Conservation (phyloP, 2,113 vertebrate species). For the Eudyptes chrysolophus region DNA sequence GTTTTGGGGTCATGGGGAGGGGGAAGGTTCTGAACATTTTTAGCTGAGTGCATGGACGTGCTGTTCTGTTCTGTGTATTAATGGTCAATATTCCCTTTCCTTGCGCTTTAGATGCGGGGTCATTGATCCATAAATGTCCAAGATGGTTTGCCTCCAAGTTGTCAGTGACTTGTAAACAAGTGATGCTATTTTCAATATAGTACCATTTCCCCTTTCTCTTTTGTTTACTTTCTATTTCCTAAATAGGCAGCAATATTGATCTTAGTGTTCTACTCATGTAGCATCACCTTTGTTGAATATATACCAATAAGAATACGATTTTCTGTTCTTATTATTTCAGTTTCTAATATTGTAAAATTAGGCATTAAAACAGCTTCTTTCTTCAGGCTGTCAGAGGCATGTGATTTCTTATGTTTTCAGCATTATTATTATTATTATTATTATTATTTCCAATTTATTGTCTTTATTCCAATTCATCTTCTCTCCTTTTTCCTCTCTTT, state of each 20-base stretch:
- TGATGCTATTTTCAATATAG: not conserved
- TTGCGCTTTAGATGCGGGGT: not conserved
- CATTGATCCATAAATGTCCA: constrained; percentile 11
- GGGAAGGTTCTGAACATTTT: not conserved
- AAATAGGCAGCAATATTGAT: not conserved
- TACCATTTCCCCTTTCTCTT: not conserved
- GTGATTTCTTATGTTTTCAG: not conserved
- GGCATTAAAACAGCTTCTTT: not conserved
- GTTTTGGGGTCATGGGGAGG: not conserved
- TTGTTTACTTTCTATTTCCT: not conserved
- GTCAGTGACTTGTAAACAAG: constrained; percentile 1
- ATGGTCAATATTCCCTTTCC: not conserved
- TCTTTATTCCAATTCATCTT: not conserved
- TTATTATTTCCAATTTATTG: not conserved
- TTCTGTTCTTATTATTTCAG: not conserved
- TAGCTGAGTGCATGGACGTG: not conserved
- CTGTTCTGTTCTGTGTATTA: not conserved
- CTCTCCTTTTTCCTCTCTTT: not conserved
- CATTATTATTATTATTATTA: not conserved
- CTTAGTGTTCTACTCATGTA: not conserved
- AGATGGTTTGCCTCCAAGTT: not conserved
- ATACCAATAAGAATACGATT: not conserved
- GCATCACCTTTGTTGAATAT: not conserved
- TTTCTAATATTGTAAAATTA: not conserved
- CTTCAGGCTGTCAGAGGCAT: not conserved